Evolutionary conservation across 2,797 vertebrate species (phyloP).

Genomic region (Furcifer pardalis): DNA sequence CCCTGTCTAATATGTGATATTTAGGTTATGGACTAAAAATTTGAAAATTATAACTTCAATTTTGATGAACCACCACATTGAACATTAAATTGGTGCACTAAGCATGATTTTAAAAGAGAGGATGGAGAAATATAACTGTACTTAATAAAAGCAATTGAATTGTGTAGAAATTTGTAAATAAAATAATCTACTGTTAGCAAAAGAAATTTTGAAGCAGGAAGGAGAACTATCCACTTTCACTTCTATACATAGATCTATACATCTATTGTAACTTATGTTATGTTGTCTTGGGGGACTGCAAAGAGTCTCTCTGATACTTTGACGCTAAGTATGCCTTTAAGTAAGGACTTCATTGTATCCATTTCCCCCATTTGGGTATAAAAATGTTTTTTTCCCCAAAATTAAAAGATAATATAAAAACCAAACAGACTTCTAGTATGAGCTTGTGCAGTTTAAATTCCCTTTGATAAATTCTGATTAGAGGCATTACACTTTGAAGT

Average conservation of each 20-base stretch:
- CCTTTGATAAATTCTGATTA: not conserved
- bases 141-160: not conserved
- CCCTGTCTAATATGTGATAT: conserved; percentile 32
- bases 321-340: not conserved
- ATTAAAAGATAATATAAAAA: not conserved
- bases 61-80: not conserved
- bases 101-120: not conserved
- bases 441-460: not conserved
- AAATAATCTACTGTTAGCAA: not conserved
- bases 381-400: not conserved
- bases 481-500: not conserved
- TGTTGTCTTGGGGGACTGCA: not conserved
- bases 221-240: not conserved
- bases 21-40: not conserved
- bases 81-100: not conserved
- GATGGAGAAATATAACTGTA: not conserved
- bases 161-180: not conserved
- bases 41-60: not conserved
- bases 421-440: not conserved
- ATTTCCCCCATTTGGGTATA: not conserved
- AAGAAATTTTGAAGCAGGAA: not conserved
- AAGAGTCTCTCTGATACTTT: not conserved
- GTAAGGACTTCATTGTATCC: not conserved
- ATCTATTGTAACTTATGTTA: not conserved
- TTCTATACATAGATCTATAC: too few species aligned